phyloP scores from a whole-genome alignment of 2,797 vertebrate species.

The Chloroceryle amazona region DNA sequence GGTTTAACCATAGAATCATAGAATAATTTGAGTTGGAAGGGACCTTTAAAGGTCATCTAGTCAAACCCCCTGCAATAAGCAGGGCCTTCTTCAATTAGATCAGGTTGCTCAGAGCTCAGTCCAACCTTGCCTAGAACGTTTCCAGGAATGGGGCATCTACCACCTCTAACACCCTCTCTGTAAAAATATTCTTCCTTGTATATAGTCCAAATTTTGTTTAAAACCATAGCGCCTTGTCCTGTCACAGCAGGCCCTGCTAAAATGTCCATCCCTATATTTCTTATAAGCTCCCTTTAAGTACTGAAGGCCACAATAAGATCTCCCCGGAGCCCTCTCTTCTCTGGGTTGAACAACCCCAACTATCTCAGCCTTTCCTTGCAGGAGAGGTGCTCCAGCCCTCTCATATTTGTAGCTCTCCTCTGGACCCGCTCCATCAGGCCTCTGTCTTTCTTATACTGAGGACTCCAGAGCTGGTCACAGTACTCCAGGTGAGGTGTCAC shows the following conservation, averaged over 20 bases:
- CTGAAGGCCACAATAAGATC: not conserved
- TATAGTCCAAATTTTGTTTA: fast-evolving
- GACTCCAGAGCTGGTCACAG: not conserved
- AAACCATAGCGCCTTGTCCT: not conserved
- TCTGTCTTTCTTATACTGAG: fast-evolving
- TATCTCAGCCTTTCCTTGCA: not conserved
- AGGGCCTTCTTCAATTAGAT: not conserved
- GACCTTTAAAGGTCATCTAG: not conserved
- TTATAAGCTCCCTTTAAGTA: not conserved
- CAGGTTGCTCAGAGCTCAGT: not conserved
- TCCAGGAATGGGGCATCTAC: not conserved
- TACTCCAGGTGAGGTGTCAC: not conserved
- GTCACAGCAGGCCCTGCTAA: not conserved
- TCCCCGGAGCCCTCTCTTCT: not conserved
- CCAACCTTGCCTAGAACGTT: not conserved
- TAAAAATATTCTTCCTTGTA: not conserved
- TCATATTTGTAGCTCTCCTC: not conserved
- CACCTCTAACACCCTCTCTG: not conserved
- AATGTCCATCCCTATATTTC: not conserved
- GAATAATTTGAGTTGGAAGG: not conserved
- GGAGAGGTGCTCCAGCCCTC: not conserved
- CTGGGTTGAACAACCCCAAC: not conserved
- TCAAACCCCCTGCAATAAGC: not conserved
- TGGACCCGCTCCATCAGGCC: not conserved
- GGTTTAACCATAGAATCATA: not conserved